Evolutionary conservation across 2,888 invertebrate genomes (phyloP).

Genomic region (Polyommatus iphigenia): DNA sequence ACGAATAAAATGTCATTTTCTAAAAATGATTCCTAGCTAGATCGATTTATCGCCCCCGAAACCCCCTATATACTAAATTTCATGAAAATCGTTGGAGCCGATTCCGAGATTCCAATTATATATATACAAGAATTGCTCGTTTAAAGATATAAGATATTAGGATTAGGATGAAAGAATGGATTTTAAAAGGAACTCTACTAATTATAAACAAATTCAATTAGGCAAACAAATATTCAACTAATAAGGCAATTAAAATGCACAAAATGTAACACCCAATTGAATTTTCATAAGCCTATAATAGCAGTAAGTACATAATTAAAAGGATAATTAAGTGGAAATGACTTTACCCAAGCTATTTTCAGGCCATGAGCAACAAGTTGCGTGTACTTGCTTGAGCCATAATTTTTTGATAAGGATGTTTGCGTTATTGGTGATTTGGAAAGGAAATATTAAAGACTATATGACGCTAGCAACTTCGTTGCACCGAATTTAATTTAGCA

Average conservation of each 20-base stretch:
- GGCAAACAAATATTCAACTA: background rate
- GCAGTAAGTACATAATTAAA: background rate
- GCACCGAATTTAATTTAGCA: too few species aligned
- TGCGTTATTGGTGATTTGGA: too few species aligned
- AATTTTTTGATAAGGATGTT: background rate
- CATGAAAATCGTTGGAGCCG: too few species aligned
- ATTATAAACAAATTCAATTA: background rate
- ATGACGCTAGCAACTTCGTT: too few species aligned
- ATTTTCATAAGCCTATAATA: background rate
- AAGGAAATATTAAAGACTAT: too few species aligned
- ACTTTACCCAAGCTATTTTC: background rate
- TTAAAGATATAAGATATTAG: too few species aligned
- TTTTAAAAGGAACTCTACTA: background rate
- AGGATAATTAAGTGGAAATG: background rate
- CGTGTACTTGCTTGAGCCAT: background rate
- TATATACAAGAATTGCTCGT: too few species aligned
- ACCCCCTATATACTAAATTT: too few species aligned
- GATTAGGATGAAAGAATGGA: background rate
- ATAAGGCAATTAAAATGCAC: constrained; percentile 4
- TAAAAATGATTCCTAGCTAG: too few species aligned
- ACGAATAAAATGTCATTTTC: too few species aligned
- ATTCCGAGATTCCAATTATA: too few species aligned
- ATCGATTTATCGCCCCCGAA: too few species aligned
- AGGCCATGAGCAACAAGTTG: background rate
- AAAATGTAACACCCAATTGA: background rate